Evolutionary conservation across 2,113 vertebrate genomes (phyloP).

Genomic region (Nymphicus hollandicus): DNA sequence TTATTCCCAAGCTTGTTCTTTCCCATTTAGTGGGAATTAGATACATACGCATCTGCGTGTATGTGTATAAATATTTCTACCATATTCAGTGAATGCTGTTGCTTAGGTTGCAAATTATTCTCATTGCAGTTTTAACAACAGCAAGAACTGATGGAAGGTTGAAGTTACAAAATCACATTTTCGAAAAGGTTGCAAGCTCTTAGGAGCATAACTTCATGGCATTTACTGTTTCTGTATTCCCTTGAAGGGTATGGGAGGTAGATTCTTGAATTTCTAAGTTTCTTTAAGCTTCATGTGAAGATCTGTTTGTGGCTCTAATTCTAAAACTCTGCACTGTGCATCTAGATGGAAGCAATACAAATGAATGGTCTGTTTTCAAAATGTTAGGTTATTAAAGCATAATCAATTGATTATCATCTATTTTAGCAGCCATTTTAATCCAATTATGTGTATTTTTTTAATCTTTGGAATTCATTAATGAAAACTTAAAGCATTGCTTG

Average conservation of each 20-base stretch:
- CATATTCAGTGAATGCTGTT: neutral
- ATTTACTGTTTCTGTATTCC: neutral
- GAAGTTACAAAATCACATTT: neutral
- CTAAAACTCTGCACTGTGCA: neutral
- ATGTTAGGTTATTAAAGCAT: conserved; percentile 58
- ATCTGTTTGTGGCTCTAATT: neutral
- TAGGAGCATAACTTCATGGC: neutral
- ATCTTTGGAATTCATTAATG: conserved; percentile 73
- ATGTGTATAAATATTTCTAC: neutral
- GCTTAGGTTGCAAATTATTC: neutral
- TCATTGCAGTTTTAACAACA: neutral
- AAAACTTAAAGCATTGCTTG: conserved; percentile 61
- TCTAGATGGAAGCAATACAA: neutral
- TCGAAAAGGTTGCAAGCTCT: neutral
- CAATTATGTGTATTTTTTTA: conserved; percentile 70
- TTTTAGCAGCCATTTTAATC: conserved; percentile 74
- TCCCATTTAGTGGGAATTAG: neutral
- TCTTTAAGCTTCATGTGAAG: neutral
- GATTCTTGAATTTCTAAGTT: neutral
- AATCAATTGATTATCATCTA: conserved; percentile 71
- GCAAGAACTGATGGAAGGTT: neutral
- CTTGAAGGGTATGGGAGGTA: neutral
- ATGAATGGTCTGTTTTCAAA: neutral
- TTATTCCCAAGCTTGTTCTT: neutral
- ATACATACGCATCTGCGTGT: neutral